Evolutionary conservation across 2,797 vertebrate genomes (phyloP).

Genomic region (Meda fulgida): DNA sequence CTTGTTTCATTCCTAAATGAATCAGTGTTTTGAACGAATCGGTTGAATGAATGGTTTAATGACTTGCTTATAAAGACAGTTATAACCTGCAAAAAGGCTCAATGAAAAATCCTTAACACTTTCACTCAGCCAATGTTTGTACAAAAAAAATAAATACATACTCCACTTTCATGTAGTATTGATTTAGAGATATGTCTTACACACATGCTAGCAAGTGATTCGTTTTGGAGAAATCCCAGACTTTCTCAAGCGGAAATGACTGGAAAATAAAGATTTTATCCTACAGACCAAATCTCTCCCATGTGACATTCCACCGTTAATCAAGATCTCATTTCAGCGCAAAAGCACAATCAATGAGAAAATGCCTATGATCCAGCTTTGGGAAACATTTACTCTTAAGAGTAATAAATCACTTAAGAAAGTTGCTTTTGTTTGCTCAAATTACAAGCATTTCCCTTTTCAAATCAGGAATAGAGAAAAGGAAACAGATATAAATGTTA

Average conservation of each 20-base stretch:
- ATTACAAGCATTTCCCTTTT: slow-evolving; percentile 64
- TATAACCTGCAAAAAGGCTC: not conserved
- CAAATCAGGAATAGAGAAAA: slow-evolving; percentile 53
- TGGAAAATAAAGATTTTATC: slow-evolving; percentile 56
- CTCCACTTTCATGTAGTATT: slow-evolving; percentile 17
- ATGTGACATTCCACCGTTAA: slow-evolving; percentile 55
- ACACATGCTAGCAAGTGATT: slow-evolving; percentile 26
- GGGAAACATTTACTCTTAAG: slow-evolving; percentile 54
- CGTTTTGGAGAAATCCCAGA: slow-evolving; percentile 21
- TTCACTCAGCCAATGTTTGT: not conserved
- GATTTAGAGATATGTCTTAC: not conserved
- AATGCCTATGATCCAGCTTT: slow-evolving; percentile 61
- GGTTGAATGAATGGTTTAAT: not conserved
- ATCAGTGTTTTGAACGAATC: not conserved
- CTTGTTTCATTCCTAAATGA: not conserved
- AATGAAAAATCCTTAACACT: not conserved
- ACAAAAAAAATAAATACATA: not conserved
- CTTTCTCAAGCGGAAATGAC: slow-evolving; percentile 46
- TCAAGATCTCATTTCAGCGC: slow-evolving; percentile 64
- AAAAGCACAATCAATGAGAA: slow-evolving; percentile 63
- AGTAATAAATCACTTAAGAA: slow-evolving; percentile 64
- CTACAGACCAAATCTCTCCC: slow-evolving; percentile 47
- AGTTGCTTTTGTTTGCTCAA: slow-evolving; percentile 55
- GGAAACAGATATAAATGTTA: slow-evolving; percentile 72
- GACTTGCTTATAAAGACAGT: not conserved